Percentiles rank a stretch among this genome's conserved stretches.
phyloP scores from a whole-genome alignment of 2,888 invertebrate species.

The Diarsia brunnea region DNA sequence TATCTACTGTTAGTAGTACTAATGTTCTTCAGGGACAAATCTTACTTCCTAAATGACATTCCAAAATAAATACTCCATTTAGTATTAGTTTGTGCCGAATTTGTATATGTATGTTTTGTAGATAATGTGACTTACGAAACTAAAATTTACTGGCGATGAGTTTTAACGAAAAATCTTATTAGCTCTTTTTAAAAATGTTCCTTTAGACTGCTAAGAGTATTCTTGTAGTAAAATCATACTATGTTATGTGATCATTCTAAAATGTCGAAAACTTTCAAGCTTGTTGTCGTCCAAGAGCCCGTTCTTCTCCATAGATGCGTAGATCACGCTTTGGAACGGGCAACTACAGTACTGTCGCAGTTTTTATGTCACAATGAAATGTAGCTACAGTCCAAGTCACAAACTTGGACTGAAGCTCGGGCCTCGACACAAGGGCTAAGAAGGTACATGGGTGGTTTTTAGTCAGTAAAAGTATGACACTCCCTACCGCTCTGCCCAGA shows the following conservation, averaged over 20 bases:
- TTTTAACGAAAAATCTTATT: not conserved
- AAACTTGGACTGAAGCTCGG: no score
- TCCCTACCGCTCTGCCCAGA: no score
- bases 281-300: not conserved
- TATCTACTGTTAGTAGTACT: not conserved
- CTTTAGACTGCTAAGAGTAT: not conserved
- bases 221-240: not conserved
- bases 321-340: no score
- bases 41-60: conserved; percentile 35
- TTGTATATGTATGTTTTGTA: conserved; percentile 10
- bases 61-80: conserved; percentile 52
- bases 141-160: conserved; percentile 29
- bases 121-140: not conserved
- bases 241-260: not conserved
- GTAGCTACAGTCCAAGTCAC: no score
- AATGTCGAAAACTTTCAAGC: not conserved
- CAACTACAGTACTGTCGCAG: no score
- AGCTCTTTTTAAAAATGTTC: conserved; percentile 7
- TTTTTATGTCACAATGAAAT: no score
- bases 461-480: no score
- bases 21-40: not conserved
- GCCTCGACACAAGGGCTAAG: no score
- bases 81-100: conserved; percentile 32
- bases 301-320: no score
- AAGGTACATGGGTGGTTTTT: no score